Evolutionary conservation across 2,113 vertebrate genomes (phyloP).

Genomic region (Heterotis niloticus): DNA sequence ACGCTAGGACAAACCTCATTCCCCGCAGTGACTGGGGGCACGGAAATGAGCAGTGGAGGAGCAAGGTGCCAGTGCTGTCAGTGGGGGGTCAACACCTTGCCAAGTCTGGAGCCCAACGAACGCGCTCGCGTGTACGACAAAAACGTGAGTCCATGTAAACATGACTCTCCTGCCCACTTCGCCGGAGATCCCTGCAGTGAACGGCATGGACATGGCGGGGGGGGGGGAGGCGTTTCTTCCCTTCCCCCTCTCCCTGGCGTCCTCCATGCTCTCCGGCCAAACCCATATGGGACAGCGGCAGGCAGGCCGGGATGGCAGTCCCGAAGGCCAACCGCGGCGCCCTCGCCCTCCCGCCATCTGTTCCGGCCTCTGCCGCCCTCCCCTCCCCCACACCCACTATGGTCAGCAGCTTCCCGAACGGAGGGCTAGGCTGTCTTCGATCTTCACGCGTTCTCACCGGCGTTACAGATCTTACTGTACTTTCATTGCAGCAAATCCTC

Average conservation of each 20-base stretch:
- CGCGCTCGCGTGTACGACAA: slow-evolving; percentile 8
- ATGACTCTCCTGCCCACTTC: slow-evolving; percentile 12
- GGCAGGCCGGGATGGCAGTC: slow-evolving; percentile 64
- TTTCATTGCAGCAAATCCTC: too few species aligned
- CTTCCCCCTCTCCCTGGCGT: slow-evolving; percentile 31
- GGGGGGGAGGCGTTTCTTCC: neutral
- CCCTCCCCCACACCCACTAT: slow-evolving; percentile 57
- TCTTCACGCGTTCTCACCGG: too few species aligned
- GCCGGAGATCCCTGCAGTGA: slow-evolving; percentile 13
- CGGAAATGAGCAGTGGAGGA: neutral
- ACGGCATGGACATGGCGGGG: slow-evolving; percentile 19
- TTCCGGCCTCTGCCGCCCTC: slow-evolving; percentile 56
- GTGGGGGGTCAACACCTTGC: neutral
- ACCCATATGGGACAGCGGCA: slow-evolving; percentile 69
- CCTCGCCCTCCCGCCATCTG: slow-evolving; percentile 71
- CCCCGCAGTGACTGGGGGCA: neutral
- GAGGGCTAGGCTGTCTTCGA: neutral
- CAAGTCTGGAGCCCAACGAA: slow-evolving; percentile 4
- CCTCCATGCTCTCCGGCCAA: slow-evolving; percentile 35
- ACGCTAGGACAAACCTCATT: neutral
- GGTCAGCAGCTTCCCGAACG: slow-evolving; percentile 63
- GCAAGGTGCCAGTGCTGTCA: slow-evolving; percentile 10
- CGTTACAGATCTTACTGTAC: too few species aligned
- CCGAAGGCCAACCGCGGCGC: slow-evolving; percentile 61
- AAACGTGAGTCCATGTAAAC: slow-evolving; percentile 9